Evolutionary conservation across 2,888 invertebrate species (phyloP).

Genomic region (Sussaba pulchella): DNA sequence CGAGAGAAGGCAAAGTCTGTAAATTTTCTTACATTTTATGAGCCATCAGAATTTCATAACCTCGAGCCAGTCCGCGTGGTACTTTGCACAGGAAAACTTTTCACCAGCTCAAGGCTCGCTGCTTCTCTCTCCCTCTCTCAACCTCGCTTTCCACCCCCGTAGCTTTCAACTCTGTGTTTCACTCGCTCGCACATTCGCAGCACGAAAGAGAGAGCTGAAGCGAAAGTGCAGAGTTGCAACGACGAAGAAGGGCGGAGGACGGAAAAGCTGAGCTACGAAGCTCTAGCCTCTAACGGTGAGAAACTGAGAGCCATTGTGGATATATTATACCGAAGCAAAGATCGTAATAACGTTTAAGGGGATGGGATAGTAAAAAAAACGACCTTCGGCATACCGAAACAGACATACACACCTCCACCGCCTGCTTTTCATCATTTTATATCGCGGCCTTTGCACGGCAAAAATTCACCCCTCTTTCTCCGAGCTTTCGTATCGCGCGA

Average conservation of each 20-base stretch:
- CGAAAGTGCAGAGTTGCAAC: slow-evolving; percentile 50
- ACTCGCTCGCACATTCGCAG: slow-evolving; percentile 49
- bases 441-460: slow-evolving; percentile 18
- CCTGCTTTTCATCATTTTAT: slow-evolving; percentile 60
- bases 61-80: slow-evolving; percentile 84
- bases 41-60: slow-evolving; percentile 85
- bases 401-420: slow-evolving; percentile 38
- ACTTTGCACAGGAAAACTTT: slow-evolving; percentile 84
- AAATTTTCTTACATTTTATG: slow-evolving; percentile 85
- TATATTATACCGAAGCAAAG: slow-evolving; percentile 70
- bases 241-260: slow-evolving; percentile 27
- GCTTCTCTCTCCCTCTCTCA: slow-evolving; percentile 69
- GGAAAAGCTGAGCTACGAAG: slow-evolving; percentile 53
- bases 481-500: not conserved
- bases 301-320: slow-evolving; percentile 68
- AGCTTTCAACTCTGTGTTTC: slow-evolving; percentile 53
- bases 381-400: slow-evolving; percentile 50
- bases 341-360: slow-evolving; percentile 71
- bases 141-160: slow-evolving; percentile 60
- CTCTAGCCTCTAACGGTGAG: slow-evolving; percentile 53
- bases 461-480: slow-evolving; percentile 5
- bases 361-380: slow-evolving; percentile 64
- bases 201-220: slow-evolving; percentile 42
- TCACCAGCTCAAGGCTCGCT: slow-evolving; percentile 72
- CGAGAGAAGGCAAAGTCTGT: slow-evolving; percentile 81